Conservation (phyloP, 1,140 invertebrate species). For the Pseudomyrmex flavicornis region DNA sequence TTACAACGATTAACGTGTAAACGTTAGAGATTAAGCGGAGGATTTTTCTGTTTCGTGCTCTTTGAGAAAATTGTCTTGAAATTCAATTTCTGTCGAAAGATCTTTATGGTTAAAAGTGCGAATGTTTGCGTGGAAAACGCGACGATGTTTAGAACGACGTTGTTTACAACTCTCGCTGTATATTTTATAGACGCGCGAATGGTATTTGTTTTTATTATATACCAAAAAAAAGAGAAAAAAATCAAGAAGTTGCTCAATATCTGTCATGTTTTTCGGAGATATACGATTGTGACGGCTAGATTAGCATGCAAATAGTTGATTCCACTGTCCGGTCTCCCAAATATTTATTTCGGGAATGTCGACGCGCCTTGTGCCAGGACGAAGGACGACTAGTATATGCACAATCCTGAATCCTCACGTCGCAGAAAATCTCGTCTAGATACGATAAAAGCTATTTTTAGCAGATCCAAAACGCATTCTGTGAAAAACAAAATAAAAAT, state of each 20-base stretch:
- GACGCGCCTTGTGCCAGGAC: constrained; percentile 10
- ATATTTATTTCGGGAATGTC: constrained; percentile 53
- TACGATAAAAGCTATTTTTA: neutral
- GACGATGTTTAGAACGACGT: neutral
- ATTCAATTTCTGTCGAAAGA: neutral
- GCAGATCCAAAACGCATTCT: neutral
- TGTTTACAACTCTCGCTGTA: no score
- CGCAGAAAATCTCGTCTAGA: neutral
- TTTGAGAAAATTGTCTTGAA: neutral
- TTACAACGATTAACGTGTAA: constrained; percentile 25
- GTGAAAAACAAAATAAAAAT: neutral
- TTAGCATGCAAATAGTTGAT: constrained; percentile 63
- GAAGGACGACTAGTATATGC: constrained; percentile 57
- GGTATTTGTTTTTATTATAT: no score
- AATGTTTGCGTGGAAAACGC: neutral
- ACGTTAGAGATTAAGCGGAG: constrained; percentile 9
- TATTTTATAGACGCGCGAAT: no score
- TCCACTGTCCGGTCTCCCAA: neutral
- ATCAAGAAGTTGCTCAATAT: neutral
- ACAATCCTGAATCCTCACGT: constrained; percentile 22
- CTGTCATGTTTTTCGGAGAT: constrained; percentile 18
- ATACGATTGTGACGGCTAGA: neutral
- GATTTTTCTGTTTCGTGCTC: neutral
- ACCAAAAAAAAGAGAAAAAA: no score
- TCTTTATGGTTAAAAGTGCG: neutral